Conservation (phyloP, 2,888 invertebrate genomes). For the Limnephilus marmoratus region DNA sequence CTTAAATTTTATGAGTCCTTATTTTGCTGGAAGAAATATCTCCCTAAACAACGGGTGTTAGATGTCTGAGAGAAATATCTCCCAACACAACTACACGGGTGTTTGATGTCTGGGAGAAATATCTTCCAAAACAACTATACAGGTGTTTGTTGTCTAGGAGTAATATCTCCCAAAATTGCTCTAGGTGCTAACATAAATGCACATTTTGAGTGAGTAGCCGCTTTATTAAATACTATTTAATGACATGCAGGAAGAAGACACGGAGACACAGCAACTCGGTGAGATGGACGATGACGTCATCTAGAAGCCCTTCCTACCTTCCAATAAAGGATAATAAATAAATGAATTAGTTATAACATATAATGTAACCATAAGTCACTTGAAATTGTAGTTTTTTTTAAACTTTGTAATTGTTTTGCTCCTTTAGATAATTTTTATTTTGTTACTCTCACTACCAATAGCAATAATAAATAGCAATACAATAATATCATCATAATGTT, state of each 20-base stretch:
- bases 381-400: not conserved
- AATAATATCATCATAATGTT: not conserved
- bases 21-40: no score
- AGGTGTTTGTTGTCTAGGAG: no score
- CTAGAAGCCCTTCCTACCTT: not conserved
- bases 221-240: not conserved
- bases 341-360: no score
- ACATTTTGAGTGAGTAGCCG: not conserved
- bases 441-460: not conserved
- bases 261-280: not conserved
- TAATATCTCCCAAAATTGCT: no score
- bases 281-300: not conserved
- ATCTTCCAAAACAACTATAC: no score
- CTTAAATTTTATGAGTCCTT: no score
- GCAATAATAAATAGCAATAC: not conserved
- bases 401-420: not conserved
- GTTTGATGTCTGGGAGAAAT: no score
- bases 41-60: no score
- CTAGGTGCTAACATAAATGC: no score
- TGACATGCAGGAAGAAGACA: not conserved
- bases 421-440: not conserved
- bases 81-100: no score
- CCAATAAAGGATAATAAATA: not conserved
- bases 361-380: not conserved
- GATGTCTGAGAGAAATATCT: no score